These are phyloP conservation scores for Yponomeuta cagnagella DNA, from an alignment of 2,888 invertebrate species.

Conservation along the genomic window DNA sequence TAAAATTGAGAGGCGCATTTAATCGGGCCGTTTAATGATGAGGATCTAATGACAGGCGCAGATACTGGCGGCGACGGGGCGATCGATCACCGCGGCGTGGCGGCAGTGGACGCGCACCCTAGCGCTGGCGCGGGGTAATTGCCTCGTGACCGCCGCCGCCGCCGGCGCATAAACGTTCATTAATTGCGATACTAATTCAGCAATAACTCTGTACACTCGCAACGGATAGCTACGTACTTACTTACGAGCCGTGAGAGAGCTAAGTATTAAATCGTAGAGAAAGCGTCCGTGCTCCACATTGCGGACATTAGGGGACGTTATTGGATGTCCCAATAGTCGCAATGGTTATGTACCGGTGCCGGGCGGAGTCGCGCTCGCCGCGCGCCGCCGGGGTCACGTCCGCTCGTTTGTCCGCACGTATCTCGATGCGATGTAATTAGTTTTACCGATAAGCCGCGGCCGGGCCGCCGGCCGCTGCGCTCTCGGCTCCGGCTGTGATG, in stretches of 20 bases:
- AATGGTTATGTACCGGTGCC: background rate
- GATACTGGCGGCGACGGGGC: background rate
- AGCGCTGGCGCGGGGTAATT: conserved; percentile 10
- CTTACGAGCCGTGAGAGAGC: background rate
- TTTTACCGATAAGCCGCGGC: conserved; percentile 2
- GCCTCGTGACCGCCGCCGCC: conserved; percentile 8
- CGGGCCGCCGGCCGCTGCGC: background rate
- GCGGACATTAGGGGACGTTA: background rate
- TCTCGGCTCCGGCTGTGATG: too few relatives aligned
- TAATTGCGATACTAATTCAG: conserved; percentile 11
- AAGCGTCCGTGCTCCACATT: background rate
- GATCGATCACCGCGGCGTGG: background rate
- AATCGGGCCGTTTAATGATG: background rate
- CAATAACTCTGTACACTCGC: background rate
- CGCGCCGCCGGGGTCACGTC: background rate
- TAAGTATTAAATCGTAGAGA: background rate
- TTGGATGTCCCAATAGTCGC: background rate
- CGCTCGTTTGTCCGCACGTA: conserved; percentile 2
- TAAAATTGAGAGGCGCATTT: background rate
- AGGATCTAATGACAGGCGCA: conserved; percentile 2
- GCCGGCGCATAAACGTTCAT: conserved; percentile 7
- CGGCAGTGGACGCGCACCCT: conserved; percentile 2
- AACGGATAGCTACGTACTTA: background rate
- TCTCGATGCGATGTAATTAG: background rate
- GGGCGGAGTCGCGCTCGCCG: background rate